A percentile compares a stretch with the other conserved stretches of the same genome.
These are phyloP conservation scores for Heliangelus exortis DNA, from an alignment of 2,797 vertebrate species.

Conservation along the genomic window DNA sequence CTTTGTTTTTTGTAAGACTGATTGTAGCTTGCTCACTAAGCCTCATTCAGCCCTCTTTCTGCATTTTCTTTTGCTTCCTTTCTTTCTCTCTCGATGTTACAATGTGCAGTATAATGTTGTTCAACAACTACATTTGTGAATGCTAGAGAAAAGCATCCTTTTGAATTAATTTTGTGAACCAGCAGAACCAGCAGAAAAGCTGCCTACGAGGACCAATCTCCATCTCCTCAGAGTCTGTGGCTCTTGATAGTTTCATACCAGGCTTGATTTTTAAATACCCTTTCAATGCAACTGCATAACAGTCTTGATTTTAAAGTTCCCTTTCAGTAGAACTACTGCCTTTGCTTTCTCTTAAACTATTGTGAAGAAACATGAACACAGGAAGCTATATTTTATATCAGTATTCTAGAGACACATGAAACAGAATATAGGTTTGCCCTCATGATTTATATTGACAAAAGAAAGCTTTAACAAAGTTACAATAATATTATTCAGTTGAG, in stretches of 20 bases:
- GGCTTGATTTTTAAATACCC: background rate
- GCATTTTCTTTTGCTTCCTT: background rate
- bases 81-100: background rate
- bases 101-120: background rate
- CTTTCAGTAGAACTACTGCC: background rate
- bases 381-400: background rate
- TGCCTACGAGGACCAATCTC: background rate
- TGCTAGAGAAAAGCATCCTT: background rate
- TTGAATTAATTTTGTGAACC: background rate
- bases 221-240: background rate
- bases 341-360: background rate
- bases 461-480: constrained; percentile 36
- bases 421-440: constrained; percentile 1
- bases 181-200: background rate
- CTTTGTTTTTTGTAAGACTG: background rate
- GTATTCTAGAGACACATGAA: constrained; percentile 1
- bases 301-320: background rate
- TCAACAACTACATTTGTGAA: background rate
- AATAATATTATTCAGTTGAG: background rate
- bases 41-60: background rate
- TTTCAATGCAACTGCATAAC: background rate
- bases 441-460: constrained; percentile 9
- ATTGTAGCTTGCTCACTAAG: background rate
- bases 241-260: background rate
- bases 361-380: background rate